A percentile compares a stretch with the other conserved stretches of the same genome.
phyloP scores from a whole-genome alignment of 2,113 vertebrate genomes.

The Sitta europaea region DNA sequence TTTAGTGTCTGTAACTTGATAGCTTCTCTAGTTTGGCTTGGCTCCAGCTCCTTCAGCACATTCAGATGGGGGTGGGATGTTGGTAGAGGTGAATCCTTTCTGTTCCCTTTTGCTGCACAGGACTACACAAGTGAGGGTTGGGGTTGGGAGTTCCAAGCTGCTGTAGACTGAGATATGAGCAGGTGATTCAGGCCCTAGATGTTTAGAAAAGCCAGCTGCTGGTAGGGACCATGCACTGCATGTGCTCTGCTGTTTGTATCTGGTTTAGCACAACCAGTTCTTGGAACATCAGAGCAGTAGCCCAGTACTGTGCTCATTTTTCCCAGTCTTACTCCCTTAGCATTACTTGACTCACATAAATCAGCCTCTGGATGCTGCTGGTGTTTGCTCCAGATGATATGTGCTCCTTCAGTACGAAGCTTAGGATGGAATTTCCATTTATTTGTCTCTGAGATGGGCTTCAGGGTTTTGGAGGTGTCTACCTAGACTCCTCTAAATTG shows the following conservation, averaged over 20 bases:
- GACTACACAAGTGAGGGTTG: neutral
- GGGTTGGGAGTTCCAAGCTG: neutral
- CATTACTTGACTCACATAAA: neutral
- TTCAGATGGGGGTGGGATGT: neutral
- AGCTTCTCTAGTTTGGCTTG: neutral
- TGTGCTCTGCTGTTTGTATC: neutral
- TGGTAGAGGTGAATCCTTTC: neutral
- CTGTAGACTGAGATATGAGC: neutral
- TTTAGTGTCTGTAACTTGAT: neutral
- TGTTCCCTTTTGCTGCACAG: neutral
- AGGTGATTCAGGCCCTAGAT: neutral
- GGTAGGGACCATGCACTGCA: neutral
- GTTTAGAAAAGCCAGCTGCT: neutral
- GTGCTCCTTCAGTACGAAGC: neutral
- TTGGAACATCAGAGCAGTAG: neutral
- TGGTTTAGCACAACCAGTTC: neutral
- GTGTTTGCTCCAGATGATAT: neutral
- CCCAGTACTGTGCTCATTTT: neutral
- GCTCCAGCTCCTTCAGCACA: neutral
- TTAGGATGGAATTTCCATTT: neutral
- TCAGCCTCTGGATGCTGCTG: neutral
- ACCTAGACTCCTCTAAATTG: neutral
- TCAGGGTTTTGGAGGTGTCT: neutral
- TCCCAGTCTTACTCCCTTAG: neutral
- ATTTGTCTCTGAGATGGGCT: neutral